Evolutionary conservation across 2,888 invertebrate species (phyloP), one percentile per base, ranked within the genome.

Genomic region (Oscheius sp.): DNA sequence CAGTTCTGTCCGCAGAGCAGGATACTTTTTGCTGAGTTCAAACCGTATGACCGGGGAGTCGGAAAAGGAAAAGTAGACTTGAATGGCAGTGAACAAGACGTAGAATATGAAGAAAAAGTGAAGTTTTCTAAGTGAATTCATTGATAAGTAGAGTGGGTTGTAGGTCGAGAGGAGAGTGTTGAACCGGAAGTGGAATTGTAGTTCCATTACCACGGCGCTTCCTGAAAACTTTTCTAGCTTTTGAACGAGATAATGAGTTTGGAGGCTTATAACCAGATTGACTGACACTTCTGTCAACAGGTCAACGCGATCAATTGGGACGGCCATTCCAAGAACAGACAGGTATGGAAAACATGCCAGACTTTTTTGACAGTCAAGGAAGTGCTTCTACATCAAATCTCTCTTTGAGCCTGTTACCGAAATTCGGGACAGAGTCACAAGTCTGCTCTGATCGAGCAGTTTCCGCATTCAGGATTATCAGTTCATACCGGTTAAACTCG

Each of bases 111-210:
- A 37, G n/a, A 21, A 1, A 33, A 33, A n/a, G 29, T 68, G 68
- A 42, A 68, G 35, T n/a, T 2, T 55, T 13, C 33, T 33, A 10
- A 68, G 55, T n/a, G n/a, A 10, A 1, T 35, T 37, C 7, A 5
- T 10, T 13, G 68, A 55, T 9, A 53, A 7, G 21, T 37, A 29
- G 42, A 68, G 13, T 5, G 33, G 9, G 1, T n/a, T 37, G n/a
- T 51, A 51, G 2, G 13, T n/a, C 9, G 55, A 11, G 9, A 68
- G 55, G 35, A 68, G 37, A 10, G 10, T 53, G 42, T 68, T 68
- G 55, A 68, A 68, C 2, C 68, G 68, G 29, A 68, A 68, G 29
- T 68, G 68, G 35, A 68, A 68, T 33, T 68, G 68, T n/a, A 53
- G 11, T 21, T 53, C 68, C 68, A 68, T 68, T 1, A 68, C 37